These are phyloP conservation scores for Adelges cooleyi DNA, from an alignment of 1,140 invertebrate genomes.

Conservation along the genomic window DNA sequence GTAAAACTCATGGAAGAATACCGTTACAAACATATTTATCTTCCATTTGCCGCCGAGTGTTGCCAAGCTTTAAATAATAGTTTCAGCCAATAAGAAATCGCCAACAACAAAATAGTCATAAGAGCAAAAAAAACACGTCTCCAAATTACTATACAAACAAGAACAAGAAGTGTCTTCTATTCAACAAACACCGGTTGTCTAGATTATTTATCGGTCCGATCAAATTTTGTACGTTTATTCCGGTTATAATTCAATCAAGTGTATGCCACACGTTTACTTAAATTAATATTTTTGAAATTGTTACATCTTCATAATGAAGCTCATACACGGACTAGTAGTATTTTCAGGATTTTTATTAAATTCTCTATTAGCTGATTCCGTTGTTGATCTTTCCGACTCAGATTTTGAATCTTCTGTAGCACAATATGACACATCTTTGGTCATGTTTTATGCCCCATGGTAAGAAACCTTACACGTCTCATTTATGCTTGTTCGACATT, in stretches of 20 bases:
- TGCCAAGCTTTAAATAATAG: not conserved
- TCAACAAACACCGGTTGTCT: too few species aligned
- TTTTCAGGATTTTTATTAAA: not conserved
- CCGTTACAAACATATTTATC: too few species aligned
- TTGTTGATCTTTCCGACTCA: constrained; percentile 71
- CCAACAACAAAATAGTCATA: constrained; percentile 18
- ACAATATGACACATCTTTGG: constrained; percentile 77
- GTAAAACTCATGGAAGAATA: too few species aligned
- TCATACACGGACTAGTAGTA: not conserved
- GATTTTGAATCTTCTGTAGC: constrained; percentile 66
- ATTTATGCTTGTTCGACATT: not conserved
- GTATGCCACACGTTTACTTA: too few species aligned
- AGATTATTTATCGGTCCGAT: too few species aligned
- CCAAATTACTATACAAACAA: too few species aligned
- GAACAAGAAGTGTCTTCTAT: not conserved
- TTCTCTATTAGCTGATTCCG: constrained; percentile 36
- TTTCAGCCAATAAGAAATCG: constrained; percentile 26
- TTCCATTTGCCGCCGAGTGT: not conserved
- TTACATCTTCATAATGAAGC: constrained; percentile 8
- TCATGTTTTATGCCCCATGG: constrained; percentile 99
- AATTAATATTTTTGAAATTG: too few species aligned
- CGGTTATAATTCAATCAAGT: not conserved
- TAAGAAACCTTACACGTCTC: constrained; percentile 45
- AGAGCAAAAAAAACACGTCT: constrained; percentile 3
- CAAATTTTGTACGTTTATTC: too few species aligned